Base-by-base conservation (phyloP, 2,888 invertebrate species). In the Tenthredo notha region DNA sequence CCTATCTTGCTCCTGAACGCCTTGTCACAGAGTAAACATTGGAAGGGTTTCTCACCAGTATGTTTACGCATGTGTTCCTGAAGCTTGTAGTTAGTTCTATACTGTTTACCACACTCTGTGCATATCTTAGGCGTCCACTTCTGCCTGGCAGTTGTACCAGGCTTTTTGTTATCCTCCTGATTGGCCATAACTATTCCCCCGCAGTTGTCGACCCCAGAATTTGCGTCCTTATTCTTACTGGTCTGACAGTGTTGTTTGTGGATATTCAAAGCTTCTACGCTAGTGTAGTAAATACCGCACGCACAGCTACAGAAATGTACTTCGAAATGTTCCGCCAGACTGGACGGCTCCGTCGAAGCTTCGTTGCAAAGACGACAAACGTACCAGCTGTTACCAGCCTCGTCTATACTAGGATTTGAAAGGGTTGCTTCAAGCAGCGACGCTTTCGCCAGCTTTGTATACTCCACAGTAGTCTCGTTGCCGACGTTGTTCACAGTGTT, bases 1-100 rank as follows among this genome's bases (percentile, higher is more conserved):
- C 95, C 95, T 87, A 95, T 95, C 92, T 95, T 95, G 40, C 95
- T 95, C 67, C 95, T 93, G 89, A 95, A 95, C 7, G 95, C 94
- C 89, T 95, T 95, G 2, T 95, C 94, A 88, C 95, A 95, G 4
- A 94, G 93, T 2, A 90, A 90, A 89, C 95, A 95, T 86, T 95
- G 94, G 88, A 94, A 95, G 1, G 95, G 95, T 88, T 95, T 95
- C 87, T 95, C 95, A 0, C 95, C 95, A 0, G 95, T 95, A 87
- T 95, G 95, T 86, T 95, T 95, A 25, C 95, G 91, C 95, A 95
- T 94, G 88, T 95, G 95, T 88, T 95, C 95, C 47, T 94, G 92
- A n/a, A 95, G 89, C 90, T 95, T 95, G 88, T 95, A 95, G 91
- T 95, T 95, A 0, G 95, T 95, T 86, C 95, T 94, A 88, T 95